Base-by-base conservation (phyloP, 2,888 invertebrate genomes). In the Flexamia atlantica region DNA sequence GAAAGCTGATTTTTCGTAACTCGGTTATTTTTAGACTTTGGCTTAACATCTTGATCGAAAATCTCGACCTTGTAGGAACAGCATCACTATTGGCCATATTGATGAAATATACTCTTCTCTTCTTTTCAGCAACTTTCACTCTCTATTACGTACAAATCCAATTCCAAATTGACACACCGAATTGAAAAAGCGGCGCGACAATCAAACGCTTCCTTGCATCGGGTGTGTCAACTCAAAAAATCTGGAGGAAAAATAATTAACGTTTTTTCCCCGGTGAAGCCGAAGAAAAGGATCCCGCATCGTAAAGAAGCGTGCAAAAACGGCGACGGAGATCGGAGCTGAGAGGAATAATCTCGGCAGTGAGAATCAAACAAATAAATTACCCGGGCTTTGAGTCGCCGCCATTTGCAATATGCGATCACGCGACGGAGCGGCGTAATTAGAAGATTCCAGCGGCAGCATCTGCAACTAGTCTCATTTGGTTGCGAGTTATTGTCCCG, bases 401-500 rank as follows among this genome's bases (percentile, higher is more conserved):
- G 81, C 81, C 81, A 81, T 81, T 81, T 81, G 81, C 81, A 81
- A 81, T 81, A 64, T 81, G 36, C n/a, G 68, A 17, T 81, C 81
- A 81, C 81, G 81, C 81, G 81, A 81, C 68, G 68, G 17, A 80
- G 42, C 42, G 40, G n/a, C 36, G 72, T 42, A 72, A 72, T 72
- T 72, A 72, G 72, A 40, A 72, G 72, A 72, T 72, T 72, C 72
- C 42, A 32, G 30, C 30, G 68, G 23, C 60, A 23, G 60, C 60
- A 60, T 36, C 36, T 7, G 36, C 5, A 36, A 9, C 36, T n/a
- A n/a, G 36, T 4, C 12, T 46, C 46, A 17, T 46, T 46, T 46
- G 46, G 46, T 46, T 14, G 14, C 12, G 46, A 46, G 46, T 46
- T 46, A 40, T 40, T 40, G 40, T 40, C 12, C 5, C 12, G 40